These are phyloP conservation scores for Pangasius krempfi DNA, from an alignment of 2,797 vertebrate genomes.

Conservation along the genomic window DNA sequence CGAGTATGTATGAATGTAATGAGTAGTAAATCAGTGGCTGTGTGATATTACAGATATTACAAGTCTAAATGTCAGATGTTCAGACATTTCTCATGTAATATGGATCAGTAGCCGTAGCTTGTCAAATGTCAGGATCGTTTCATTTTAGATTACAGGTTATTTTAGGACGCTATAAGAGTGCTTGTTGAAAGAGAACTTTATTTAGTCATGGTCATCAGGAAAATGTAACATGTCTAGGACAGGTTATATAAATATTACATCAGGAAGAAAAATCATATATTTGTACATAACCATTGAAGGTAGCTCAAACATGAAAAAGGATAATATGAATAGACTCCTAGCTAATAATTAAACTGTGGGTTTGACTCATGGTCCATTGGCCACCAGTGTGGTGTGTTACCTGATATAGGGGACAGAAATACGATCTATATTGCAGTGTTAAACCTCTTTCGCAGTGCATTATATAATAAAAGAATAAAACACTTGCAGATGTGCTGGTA, in stretches of 20 bases:
- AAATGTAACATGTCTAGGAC: background rate
- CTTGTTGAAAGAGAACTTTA: background rate
- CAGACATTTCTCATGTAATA: background rate
- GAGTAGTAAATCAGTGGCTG: background rate
- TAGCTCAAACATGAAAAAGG: background rate
- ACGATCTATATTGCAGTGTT: background rate
- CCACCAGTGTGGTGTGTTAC: background rate
- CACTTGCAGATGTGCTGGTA: background rate
- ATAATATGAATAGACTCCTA: background rate
- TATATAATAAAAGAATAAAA: background rate
- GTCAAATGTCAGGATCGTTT: slow-evolving; percentile 6
- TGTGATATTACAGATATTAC: slow-evolving; percentile 22
- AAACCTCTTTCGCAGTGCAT: background rate
- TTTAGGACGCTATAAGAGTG: background rate
- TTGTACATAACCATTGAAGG: background rate
- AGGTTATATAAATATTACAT: background rate
- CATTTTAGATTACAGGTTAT: background rate
- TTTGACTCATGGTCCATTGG: background rate
- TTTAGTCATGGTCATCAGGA: background rate
- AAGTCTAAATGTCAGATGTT: slow-evolving; percentile 13
- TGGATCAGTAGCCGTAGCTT: slow-evolving; percentile 5
- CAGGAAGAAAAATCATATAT: background rate
- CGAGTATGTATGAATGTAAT: background rate
- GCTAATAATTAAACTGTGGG: background rate
- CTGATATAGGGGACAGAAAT: too few relatives aligned